These are phyloP conservation scores for Craterocephalus amniculus DNA, from an alignment of 2,797 vertebrate genomes.

Conservation along the genomic window DNA sequence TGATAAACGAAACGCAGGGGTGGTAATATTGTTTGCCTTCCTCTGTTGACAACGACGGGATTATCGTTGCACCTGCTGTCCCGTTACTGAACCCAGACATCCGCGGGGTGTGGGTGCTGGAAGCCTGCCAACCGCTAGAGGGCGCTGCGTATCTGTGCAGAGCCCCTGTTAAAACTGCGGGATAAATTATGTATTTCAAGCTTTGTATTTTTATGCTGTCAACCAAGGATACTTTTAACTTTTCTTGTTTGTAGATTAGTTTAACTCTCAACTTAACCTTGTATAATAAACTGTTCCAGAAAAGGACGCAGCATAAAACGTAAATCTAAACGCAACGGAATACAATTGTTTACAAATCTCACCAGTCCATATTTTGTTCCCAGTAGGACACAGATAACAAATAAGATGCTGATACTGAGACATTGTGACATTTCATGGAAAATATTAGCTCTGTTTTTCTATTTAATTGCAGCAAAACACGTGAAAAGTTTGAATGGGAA, in stretches of 20 bases:
- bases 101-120: background rate
- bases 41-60: slow-evolving; percentile 22
- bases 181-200: background rate
- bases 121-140: background rate
- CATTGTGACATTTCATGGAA: too few relatives aligned
- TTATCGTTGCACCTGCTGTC: slow-evolving; percentile 51
- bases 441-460: too few relatives aligned
- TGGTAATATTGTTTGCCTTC: slow-evolving; percentile 32
- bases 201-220: background rate
- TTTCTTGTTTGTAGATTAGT: background rate
- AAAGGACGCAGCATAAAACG: too few relatives aligned
- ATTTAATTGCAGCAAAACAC: too few relatives aligned
- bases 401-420: too few relatives aligned
- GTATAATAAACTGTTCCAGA: too few relatives aligned
- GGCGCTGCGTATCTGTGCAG: background rate
- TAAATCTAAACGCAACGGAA: too few relatives aligned
- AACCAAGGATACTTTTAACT: background rate
- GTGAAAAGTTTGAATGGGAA: too few relatives aligned
- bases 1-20: background rate
- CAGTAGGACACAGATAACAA: background rate
- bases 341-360: background rate
- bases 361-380: background rate
- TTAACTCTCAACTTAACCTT: too few relatives aligned
- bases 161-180: background rate
- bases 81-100: slow-evolving; percentile 29